Evolutionary conservation across 2,113 vertebrate genomes (phyloP).

Genomic region (Cyanistes caeruleus): DNA sequence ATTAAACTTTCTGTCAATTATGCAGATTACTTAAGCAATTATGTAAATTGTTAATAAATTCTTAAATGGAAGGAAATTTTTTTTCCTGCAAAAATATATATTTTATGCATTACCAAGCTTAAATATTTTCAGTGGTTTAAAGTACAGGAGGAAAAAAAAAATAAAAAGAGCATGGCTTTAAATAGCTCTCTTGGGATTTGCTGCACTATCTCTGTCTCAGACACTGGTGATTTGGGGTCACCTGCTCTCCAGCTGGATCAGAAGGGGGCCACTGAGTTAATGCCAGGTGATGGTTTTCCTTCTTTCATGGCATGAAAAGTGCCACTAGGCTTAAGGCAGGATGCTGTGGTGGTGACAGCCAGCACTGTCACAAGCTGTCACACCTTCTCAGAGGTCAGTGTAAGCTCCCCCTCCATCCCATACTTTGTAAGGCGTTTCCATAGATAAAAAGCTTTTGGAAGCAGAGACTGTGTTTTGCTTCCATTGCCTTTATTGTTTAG

Average conservation of each 20-base stretch:
- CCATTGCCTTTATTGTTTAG: background rate
- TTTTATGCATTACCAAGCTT: conserved; percentile 61
- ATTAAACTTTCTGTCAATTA: conserved; percentile 85
- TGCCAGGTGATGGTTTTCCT: background rate
- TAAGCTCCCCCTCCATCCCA: background rate
- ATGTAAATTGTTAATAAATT: conserved; percentile 85
- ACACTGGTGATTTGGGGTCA: background rate
- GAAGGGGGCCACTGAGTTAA: background rate
- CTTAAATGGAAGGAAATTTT: conserved; percentile 72
- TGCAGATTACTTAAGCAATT: conserved; percentile 82
- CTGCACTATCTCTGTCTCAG: background rate
- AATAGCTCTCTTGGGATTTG: background rate
- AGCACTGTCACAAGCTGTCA: background rate
- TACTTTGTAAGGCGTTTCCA: background rate
- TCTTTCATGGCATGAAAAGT: background rate
- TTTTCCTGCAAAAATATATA: conserved; percentile 74
- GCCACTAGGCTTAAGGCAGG: background rate
- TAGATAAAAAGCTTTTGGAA: background rate
- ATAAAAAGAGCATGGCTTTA: background rate
- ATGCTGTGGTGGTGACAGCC: background rate
- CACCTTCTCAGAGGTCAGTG: background rate
- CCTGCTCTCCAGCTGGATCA: background rate
- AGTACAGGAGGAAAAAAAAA: background rate
- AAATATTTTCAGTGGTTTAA: background rate
- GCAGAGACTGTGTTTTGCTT: background rate